Evolutionary conservation across 1,140 invertebrate genomes (phyloP).

Genomic region (Arctopsyche grandis): DNA sequence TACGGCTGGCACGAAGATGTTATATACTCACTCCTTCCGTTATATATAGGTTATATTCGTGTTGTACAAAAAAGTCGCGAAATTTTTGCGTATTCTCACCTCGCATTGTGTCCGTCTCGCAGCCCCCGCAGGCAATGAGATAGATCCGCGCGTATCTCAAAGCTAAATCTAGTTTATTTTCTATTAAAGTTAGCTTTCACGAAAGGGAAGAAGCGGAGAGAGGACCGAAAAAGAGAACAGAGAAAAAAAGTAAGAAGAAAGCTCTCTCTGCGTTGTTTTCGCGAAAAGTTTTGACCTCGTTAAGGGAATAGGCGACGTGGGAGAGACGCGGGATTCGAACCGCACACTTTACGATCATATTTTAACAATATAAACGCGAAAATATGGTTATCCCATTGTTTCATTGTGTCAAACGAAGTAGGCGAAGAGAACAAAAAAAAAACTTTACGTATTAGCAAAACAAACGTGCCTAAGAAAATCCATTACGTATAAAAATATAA

Average conservation of each 20-base stretch:
- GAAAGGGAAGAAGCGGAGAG: slow-evolving; percentile 25
- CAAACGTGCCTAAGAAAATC: no score
- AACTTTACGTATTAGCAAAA: background rate
- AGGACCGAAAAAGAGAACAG: background rate
- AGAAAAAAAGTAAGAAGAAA: slow-evolving; percentile 8
- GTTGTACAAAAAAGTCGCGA: background rate
- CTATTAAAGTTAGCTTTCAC: slow-evolving; percentile 53
- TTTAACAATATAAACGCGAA: slow-evolving; percentile 36
- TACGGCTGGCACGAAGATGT: background rate
- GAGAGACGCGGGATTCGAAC: slow-evolving; percentile 15
- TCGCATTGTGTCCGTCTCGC: background rate
- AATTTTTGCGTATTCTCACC: slow-evolving; percentile 25
- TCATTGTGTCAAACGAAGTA: background rate
- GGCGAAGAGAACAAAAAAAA: background rate
- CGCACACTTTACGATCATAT: slow-evolving; percentile 37
- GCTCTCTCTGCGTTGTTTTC: slow-evolving; percentile 45
- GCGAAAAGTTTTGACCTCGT: slow-evolving; percentile 51
- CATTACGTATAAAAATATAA: no score
- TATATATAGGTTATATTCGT: background rate
- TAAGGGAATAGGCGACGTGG: slow-evolving; percentile 37
- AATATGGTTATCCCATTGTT: slow-evolving; percentile 29
- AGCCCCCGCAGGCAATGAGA: slow-evolving; percentile 15
- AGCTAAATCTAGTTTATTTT: slow-evolving; percentile 54
- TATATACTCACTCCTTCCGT: background rate
- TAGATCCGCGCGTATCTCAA: slow-evolving; percentile 41